Evolutionary conservation across 2,888 invertebrate species (phyloP).

Genomic region (Dichetophora obliterata): DNA sequence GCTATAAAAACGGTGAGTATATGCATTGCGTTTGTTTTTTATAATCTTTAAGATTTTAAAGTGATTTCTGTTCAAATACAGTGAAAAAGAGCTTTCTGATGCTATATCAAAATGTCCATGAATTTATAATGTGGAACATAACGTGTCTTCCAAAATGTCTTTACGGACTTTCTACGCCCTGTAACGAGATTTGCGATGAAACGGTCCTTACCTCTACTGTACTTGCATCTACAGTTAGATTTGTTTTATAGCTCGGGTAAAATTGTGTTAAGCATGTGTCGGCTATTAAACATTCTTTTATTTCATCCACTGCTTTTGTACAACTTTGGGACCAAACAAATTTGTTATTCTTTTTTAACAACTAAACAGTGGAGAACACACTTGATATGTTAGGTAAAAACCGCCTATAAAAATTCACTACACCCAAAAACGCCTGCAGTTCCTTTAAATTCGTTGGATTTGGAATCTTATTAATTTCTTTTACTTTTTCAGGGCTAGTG

Average conservation of each 20-base stretch:
- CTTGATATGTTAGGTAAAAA: not conserved
- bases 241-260: not conserved
- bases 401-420: not conserved
- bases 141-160: too few species aligned
- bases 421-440: not conserved
- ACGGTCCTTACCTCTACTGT: not conserved
- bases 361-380: not conserved
- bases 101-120: too few species aligned
- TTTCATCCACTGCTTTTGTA: too few species aligned
- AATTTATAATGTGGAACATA: too few species aligned
- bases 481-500: too few species aligned
- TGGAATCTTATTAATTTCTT: not conserved
- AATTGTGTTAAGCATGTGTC: not conserved
- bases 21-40: too few species aligned
- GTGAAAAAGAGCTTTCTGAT: too few species aligned
- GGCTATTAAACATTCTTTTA: not conserved
- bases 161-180: not conserved
- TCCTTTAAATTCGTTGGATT: not conserved
- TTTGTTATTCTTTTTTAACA: not conserved
- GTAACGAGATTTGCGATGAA: not conserved
- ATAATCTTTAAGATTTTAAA: too few species aligned
- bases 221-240: not conserved
- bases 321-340: not conserved
- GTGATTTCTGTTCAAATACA: too few species aligned
- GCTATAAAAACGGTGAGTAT: too few species aligned